Evolutionary conservation across 2,797 vertebrate genomes (phyloP).

Genomic region (Pyrocephalus nanus): DNA sequence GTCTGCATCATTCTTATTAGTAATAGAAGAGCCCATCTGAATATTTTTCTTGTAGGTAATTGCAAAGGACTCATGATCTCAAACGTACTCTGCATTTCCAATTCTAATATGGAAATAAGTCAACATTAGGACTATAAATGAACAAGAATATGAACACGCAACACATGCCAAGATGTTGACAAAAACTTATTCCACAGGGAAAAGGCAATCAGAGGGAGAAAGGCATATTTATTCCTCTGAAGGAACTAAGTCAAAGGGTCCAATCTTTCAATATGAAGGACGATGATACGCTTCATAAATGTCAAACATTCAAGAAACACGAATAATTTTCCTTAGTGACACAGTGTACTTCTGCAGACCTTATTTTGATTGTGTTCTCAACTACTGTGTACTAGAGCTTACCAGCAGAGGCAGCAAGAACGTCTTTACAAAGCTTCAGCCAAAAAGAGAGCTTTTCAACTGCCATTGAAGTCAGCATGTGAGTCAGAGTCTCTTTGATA

Average conservation of each 20-base stretch:
- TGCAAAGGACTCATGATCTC: neutral
- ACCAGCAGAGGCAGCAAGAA: slow-evolving; percentile 90
- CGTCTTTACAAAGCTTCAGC: slow-evolving; percentile 94
- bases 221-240: neutral
- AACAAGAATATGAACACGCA: neutral
- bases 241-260: neutral
- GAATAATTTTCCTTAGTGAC: neutral
- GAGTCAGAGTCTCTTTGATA: slow-evolving; percentile 88
- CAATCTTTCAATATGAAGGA: neutral
- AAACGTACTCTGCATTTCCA: neutral
- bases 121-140: neutral
- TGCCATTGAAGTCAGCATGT: slow-evolving; percentile 88
- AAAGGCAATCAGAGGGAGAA: neutral
- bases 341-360: neutral
- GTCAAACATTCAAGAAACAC: neutral
- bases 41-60: neutral
- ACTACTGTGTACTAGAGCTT: slow-evolving; percentile 15
- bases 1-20: neutral
- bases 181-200: neutral
- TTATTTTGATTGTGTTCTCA: neutral
- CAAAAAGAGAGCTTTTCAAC: slow-evolving; percentile 87
- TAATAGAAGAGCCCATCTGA: neutral
- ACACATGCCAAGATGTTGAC: neutral
- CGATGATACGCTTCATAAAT: neutral
- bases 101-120: neutral